Evolutionary conservation across 2,888 invertebrate genomes (phyloP).

Genomic region (Ecliptopera silaceata): DNA sequence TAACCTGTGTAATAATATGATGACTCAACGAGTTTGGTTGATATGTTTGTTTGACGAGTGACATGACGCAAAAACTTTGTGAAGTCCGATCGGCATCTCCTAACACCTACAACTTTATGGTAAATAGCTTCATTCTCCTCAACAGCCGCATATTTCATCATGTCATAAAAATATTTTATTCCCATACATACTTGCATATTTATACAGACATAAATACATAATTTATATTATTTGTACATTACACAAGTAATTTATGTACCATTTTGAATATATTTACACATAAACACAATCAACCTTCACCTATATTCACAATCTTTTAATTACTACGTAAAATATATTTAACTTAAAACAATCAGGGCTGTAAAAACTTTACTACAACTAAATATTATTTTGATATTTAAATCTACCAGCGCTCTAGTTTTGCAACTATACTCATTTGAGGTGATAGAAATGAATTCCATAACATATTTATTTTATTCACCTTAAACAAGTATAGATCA

Average conservation of each 20-base stretch:
- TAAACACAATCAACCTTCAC: constrained; percentile 70
- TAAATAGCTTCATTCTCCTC: constrained; percentile 64
- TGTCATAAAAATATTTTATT: constrained; percentile 79
- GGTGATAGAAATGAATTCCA: constrained; percentile 29
- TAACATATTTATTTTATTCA: not conserved
- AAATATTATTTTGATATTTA: constrained; percentile 43
- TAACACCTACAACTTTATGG: constrained; percentile 55
- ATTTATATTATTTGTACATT: constrained; percentile 78
- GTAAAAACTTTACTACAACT: constrained; percentile 58
- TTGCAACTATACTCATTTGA: constrained; percentile 22
- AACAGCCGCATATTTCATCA: constrained; percentile 59
- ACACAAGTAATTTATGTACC: constrained; percentile 60
- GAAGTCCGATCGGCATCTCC: constrained; percentile 62
- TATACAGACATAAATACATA: constrained; percentile 56
- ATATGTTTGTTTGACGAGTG: constrained; percentile 69
- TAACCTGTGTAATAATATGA: constrained; percentile 49
- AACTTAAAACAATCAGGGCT: constrained; percentile 65
- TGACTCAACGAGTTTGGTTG: constrained; percentile 58
- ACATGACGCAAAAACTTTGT: constrained; percentile 75
- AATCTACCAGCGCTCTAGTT: constrained; percentile 22
- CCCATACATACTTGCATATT: constrained; percentile 62
- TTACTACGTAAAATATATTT: constrained; percentile 42
- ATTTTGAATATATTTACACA: constrained; percentile 71
- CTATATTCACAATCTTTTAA: constrained; percentile 61
- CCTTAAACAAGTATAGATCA: not conserved